Percentiles rank a stretch among this genome's conserved stretches.
Evolutionary conservation across 2,888 invertebrate genomes (phyloP).

Genomic region (Mythimna albipuncta): DNA sequence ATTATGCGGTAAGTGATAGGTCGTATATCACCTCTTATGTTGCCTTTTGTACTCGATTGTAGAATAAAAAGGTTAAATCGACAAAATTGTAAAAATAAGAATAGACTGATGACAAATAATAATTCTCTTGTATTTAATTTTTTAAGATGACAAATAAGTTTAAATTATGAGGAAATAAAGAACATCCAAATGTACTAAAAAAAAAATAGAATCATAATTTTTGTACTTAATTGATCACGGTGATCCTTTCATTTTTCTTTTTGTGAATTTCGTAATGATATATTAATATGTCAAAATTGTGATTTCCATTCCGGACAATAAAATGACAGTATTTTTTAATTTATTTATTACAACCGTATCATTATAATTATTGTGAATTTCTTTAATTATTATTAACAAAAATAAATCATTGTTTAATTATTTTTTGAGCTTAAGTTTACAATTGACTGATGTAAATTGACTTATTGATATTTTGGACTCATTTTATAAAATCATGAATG

Average conservation of each 20-base stretch:
- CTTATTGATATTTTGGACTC: constrained; percentile 81
- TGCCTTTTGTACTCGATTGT: constrained; percentile 84
- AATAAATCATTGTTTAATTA: constrained; percentile 81
- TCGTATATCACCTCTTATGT: constrained; percentile 84
- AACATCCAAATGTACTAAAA: constrained; percentile 76
- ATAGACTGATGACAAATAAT: constrained; percentile 91
- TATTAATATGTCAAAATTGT: constrained; percentile 67
- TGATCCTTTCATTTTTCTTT: constrained; percentile 89
- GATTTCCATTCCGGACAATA: constrained; percentile 81
- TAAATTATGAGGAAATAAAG: constrained; percentile 85
- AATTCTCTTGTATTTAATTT: constrained; percentile 90
- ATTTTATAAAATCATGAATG: constrained; percentile 82
- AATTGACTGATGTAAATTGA: constrained; percentile 87
- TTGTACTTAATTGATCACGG: constrained; percentile 89
- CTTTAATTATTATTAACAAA: constrained; percentile 77
- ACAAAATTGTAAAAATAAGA: constrained; percentile 90
- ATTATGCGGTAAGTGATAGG: constrained; percentile 80
- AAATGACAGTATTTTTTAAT: constrained; percentile 88
- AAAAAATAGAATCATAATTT: constrained; percentile 75
- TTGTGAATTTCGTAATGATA: constrained; percentile 78
- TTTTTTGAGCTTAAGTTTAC: constrained; percentile 86
- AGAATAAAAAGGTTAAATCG: constrained; percentile 87
- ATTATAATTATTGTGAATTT: constrained; percentile 81
- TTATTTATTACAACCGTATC: constrained; percentile 83
- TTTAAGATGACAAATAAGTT: constrained; percentile 89